Evolutionary conservation across 2,888 invertebrate species (phyloP).

Genomic region (Phymatocera aterrima): DNA sequence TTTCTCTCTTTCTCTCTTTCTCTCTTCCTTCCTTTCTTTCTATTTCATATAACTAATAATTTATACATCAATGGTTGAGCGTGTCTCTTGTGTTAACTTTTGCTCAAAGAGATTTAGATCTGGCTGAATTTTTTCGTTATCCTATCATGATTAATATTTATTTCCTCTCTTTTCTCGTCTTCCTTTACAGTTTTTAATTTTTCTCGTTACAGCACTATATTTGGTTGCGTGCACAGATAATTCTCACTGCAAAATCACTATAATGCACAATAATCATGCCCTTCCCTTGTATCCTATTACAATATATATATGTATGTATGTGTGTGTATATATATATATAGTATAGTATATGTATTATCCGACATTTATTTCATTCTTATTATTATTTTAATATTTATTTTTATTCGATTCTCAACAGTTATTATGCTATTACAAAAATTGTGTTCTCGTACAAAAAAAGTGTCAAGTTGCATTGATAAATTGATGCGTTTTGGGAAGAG

Average conservation of each 20-base stretch:
- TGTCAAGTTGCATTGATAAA: constrained; percentile 41
- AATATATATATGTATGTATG: constrained; percentile 38
- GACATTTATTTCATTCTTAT: constrained; percentile 5
- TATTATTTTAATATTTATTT: constrained; percentile 26
- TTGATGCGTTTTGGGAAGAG: constrained; percentile 45
- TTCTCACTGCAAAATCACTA: constrained; percentile 13
- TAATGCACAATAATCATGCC: constrained; percentile 43
- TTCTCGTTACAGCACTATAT: constrained; percentile 27
- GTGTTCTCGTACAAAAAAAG: constrained; percentile 29
- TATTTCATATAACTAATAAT: constrained; percentile 39
- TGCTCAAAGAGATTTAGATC: constrained; percentile 42
- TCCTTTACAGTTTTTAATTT: constrained; percentile 10
- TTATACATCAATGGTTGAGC: constrained; percentile 46
- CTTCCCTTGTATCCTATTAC: constrained; percentile 46
- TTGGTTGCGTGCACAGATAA: constrained; percentile 43
- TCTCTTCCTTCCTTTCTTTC: constrained; percentile 18
- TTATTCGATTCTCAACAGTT: constrained; percentile 41
- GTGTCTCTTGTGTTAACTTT: constrained; percentile 40
- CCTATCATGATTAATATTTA: constrained; percentile 3
- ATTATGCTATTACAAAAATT: constrained; percentile 45
- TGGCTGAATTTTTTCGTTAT: constrained; percentile 2
- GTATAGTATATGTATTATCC: constrained; percentile 31
- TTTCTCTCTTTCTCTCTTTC: constrained; percentile 9
- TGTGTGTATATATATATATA: constrained; percentile 26
- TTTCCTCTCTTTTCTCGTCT: constrained; percentile 31